Evolutionary conservation across 2,888 invertebrate species (phyloP).

Genomic region (Tethea ocularis): DNA sequence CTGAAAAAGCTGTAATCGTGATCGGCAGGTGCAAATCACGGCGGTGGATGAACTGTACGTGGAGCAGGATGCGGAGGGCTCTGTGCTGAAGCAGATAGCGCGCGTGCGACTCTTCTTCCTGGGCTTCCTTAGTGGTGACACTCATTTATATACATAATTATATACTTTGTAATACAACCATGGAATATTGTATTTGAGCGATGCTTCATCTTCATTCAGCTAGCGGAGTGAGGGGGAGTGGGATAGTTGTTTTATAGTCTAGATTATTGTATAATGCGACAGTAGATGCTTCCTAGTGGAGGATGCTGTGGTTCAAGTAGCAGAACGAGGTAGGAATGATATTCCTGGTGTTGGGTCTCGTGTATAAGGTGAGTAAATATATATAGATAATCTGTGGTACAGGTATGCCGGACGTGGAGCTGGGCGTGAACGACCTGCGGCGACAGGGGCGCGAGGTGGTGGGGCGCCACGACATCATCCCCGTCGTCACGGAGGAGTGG

Average conservation of each 20-base stretch:
- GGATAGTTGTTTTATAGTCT: too few species aligned
- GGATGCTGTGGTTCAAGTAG: too few species aligned
- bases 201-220: too few species aligned
- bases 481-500: conserved; percentile 99
- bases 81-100: conserved; percentile 95
- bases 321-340: too few species aligned
- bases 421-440: conserved; percentile 98
- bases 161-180: too few species aligned
- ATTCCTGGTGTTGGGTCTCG: too few species aligned
- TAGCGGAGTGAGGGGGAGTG: too few species aligned
- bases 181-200: too few species aligned
- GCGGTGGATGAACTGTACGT: conserved; percentile 96
- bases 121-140: conserved; percentile 94
- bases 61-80: conserved; percentile 93
- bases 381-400: too few species aligned
- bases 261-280: too few species aligned
- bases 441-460: conserved; percentile 99
- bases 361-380: too few species aligned
- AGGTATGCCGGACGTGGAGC: conserved; percentile 98
- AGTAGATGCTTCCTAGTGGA: too few species aligned
- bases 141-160: neutral
- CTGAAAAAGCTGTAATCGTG: neutral
- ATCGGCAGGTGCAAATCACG: conserved; percentile 91
- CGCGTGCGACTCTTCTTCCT: conserved; percentile 97
- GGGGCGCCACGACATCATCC: conserved; percentile 99